Evolutionary conservation across 2,888 invertebrate genomes (phyloP).

Genomic region (Acanthacorydalis orientalis): DNA sequence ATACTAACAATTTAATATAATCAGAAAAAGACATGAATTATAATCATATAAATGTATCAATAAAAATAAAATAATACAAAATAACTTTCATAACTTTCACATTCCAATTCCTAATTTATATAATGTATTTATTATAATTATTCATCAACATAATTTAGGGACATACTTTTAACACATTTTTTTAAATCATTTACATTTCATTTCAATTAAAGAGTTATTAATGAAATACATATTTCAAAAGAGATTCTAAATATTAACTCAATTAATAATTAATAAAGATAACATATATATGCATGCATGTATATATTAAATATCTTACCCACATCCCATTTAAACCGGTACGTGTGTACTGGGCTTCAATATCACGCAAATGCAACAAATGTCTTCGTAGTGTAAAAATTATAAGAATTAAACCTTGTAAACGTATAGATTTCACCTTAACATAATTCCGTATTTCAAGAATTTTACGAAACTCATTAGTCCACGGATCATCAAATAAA

Average conservation of each 20-base stretch:
- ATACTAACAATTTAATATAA: no score
- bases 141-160: not conserved
- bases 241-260: no score
- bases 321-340: conserved; percentile 86
- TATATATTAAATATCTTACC: conserved; percentile 38
- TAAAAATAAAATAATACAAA: no score
- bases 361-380: conserved; percentile 61
- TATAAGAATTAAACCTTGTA: conserved; percentile 69
- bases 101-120: not conserved
- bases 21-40: not conserved
- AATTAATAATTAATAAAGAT: no score
- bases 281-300: no score
- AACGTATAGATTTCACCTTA: conserved; percentile 59
- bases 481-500: conserved; percentile 76
- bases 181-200: no score
- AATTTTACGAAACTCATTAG: conserved; percentile 50
- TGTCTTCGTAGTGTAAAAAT: conserved; percentile 66
- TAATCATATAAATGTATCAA: no score
- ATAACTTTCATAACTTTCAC: not conserved
- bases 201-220: no score
- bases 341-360: conserved; percentile 75
- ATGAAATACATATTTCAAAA: no score
- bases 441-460: conserved; percentile 55
- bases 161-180: not conserved
- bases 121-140: not conserved